Evolutionary conservation across 2,113 vertebrate species (phyloP).

Genomic region (Cinclus mexicanus): DNA sequence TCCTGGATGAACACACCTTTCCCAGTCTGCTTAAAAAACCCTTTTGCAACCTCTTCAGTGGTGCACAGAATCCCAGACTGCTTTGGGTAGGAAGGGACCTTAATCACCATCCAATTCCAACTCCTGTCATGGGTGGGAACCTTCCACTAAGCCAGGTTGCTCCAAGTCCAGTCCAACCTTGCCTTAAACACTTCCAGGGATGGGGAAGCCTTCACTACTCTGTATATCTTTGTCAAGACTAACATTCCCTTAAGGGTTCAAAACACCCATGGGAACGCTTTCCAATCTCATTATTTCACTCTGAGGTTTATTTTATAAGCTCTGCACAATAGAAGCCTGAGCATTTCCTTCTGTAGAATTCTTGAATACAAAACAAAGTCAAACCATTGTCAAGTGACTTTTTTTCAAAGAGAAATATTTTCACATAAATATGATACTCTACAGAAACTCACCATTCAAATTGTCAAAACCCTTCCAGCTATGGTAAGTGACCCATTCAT

Average conservation of each 20-base stretch:
- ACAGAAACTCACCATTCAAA: background rate
- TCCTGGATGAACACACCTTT: background rate
- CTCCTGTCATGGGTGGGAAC: background rate
- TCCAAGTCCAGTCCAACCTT: background rate
- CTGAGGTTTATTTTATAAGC: background rate
- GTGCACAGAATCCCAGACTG: background rate
- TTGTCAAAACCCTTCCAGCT: background rate
- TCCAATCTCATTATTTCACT: background rate
- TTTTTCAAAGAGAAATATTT: background rate
- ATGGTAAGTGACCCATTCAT: background rate
- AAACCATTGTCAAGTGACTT: background rate
- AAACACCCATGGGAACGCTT: background rate
- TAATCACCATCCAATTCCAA: background rate
- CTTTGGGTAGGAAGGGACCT: background rate
- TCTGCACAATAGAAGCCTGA: background rate
- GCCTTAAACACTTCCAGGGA: background rate
- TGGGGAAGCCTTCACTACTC: background rate
- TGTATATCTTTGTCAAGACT: background rate
- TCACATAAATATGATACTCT: background rate
- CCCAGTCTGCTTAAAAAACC: background rate
- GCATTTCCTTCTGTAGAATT: background rate
- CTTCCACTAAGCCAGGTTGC: background rate
- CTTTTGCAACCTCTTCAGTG: background rate
- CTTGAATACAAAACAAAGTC: background rate
- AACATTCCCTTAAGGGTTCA: background rate